Conservation (phyloP, 2,888 invertebrate genomes). For the Physocephala rufipes region DNA sequence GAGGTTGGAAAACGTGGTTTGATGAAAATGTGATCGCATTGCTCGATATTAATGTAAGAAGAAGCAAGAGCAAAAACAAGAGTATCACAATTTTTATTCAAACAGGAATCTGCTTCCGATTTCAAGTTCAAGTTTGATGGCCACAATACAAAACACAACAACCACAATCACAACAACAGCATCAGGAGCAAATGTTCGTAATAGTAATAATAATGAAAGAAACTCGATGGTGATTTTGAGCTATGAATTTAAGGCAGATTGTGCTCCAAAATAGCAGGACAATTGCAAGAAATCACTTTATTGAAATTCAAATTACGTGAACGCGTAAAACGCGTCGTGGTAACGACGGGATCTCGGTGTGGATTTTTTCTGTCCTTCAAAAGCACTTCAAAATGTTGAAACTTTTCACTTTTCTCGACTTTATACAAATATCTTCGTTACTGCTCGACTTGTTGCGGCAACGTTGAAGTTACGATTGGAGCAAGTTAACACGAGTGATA, state of each 20-base stretch:
- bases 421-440: background rate
- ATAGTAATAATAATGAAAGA: too few species aligned
- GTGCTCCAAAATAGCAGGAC: too few species aligned
- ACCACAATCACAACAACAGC: background rate
- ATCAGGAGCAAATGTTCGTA: too few species aligned
- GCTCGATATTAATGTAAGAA: background rate
- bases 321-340: background rate
- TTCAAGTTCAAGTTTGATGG: slow-evolving; percentile 41
- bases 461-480: slow-evolving; percentile 53
- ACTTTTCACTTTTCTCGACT: background rate
- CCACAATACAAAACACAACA: background rate
- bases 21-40: background rate
- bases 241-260: too few species aligned
- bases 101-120: background rate
- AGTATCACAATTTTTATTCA: too few species aligned
- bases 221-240: too few species aligned
- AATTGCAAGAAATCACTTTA: too few species aligned
- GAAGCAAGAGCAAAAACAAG: background rate
- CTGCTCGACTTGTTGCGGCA: slow-evolving; percentile 26
- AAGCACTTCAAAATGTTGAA: too few species aligned
- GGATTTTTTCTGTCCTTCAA: background rate
- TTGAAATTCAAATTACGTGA: background rate
- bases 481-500: slow-evolving; percentile 36
- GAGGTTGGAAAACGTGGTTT: slow-evolving; percentile 31
- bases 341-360: too few species aligned